Percentiles rank a stretch among this genome's conserved stretches.
Conservation (phyloP, 1,140 invertebrate genomes). For the Semibalanus balanoides region DNA sequence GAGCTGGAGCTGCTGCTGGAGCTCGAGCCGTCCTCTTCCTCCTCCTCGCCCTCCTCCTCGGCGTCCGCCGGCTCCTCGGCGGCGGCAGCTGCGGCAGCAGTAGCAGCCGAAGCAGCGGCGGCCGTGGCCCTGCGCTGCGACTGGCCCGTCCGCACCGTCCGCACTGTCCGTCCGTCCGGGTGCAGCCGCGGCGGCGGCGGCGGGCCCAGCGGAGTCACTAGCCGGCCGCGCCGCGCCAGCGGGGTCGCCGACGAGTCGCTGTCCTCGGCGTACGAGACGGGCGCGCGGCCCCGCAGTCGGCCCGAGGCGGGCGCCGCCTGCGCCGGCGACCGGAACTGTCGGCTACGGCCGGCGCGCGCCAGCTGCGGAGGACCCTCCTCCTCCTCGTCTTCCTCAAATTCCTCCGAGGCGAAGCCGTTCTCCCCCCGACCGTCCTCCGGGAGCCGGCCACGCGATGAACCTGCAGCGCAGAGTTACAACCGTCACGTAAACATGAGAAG, state of each 20-base stretch:
- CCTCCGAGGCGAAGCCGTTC: neutral
- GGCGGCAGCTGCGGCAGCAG: slow-evolving; percentile 19
- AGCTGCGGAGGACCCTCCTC: neutral
- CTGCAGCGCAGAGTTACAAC: neutral
- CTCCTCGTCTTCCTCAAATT: neutral
- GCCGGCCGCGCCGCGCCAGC: slow-evolving; percentile 8
- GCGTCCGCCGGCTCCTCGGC: slow-evolving; percentile 22
- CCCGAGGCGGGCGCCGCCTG: neutral
- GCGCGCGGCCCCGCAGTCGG: slow-evolving; percentile 6
- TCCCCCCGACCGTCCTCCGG: slow-evolving; percentile 14
- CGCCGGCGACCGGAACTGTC: neutral
- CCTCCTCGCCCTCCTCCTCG: slow-evolving; percentile 28
- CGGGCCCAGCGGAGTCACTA: slow-evolving; percentile 3
- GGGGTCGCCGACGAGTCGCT: slow-evolving; percentile 9
- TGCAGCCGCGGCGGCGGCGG: neutral
- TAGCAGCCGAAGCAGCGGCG: slow-evolving; percentile 13
- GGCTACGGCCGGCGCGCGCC: too few species aligned
- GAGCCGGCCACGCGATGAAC: slow-evolving; percentile 14
- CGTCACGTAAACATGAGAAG: too few species aligned
- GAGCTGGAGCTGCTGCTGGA: slow-evolving; percentile 8
- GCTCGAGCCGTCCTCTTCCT: slow-evolving; percentile 11
- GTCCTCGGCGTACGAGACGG: slow-evolving; percentile 1
- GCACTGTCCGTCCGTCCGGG: neutral
- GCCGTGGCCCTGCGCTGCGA: slow-evolving; percentile 1
- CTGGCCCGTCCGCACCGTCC: neutral